Evolutionary conservation across 2,888 invertebrate genomes (phyloP), one percentile per base, ranked within the genome.

Genomic region (Pyralis farinalis): DNA sequence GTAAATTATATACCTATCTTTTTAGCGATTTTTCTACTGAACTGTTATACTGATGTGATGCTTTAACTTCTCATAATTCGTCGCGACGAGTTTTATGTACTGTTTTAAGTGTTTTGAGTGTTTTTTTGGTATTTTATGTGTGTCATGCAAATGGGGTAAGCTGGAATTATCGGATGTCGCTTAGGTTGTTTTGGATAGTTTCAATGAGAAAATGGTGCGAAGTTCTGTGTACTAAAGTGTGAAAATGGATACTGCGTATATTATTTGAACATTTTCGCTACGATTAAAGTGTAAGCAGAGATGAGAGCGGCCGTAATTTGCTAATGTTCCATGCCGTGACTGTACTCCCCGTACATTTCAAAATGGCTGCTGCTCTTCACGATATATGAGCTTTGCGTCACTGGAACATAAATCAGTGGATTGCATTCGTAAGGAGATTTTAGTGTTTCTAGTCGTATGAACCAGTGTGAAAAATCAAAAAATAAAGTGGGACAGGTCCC

Each of bases 131-230:
- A 90, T 91, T 90, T 91, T 91, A 92, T 91, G 92, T 92, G 91
- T 92, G 92, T 92, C 92, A 92, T 92, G 91, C 92, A 92, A 92
- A 92, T 92, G 92, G 92, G 92, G 92, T 92, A 92, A 90, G 90
- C 90, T 91, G 86, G 85, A 87, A 81, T 89, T 85, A 84, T 89
- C 88, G 87, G 86, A 88, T 84, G 86, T 89, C 88, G 86, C 83
- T 77, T 84, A 86, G 82, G 88, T 88, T 90, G 89, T 90, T 90
- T 89, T 90, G 89, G 81, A 89, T 75, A 86, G 86, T 83, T 84
- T 82, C 74, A 83, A 76, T 78, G 69, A 71, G 78, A 79, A 83
- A 78, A 81, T 76, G 82, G 67, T 78, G 85, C 83, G 84, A 82
- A 78, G 70, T 79, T 82, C 63, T 75, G 81, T 84, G 84, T 76